These are phyloP conservation scores for Oligia fasciuncula DNA, from an alignment of 2,888 invertebrate genomes.

Conservation along the genomic window DNA sequence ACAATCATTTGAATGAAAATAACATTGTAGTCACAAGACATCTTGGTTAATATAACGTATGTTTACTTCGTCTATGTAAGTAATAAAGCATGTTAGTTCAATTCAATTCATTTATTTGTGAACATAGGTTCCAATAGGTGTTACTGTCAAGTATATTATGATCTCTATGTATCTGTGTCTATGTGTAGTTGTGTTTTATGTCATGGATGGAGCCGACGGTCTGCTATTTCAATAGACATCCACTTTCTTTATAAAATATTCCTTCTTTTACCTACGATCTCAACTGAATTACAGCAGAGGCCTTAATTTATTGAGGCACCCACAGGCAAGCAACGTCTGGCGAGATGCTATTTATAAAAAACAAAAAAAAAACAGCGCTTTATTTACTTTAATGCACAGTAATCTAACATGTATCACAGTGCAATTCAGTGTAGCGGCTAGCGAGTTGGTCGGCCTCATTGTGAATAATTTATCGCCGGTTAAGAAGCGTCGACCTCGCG, in stretches of 20 bases:
- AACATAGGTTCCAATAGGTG: too few species aligned
- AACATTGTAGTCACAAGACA: constrained; percentile 11
- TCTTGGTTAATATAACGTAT: background rate
- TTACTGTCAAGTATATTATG: too few species aligned
- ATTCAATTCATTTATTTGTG: too few species aligned
- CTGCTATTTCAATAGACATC: background rate
- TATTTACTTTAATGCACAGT: constrained; percentile 18
- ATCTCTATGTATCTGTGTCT: too few species aligned
- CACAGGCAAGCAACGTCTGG: background rate
- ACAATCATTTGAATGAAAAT: constrained; percentile 15
- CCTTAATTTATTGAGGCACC: background rate
- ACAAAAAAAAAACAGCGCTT: background rate
- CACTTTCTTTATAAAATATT: background rate
- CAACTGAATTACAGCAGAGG: background rate
- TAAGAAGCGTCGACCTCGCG: constrained; percentile 67
- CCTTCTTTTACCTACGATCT: background rate
- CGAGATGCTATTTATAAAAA: background rate
- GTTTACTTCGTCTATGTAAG: background rate
- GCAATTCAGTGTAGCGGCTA: constrained; percentile 37
- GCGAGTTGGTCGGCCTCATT: constrained; percentile 56
- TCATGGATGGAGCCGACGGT: background rate
- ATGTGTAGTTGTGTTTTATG: background rate
- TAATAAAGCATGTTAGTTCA: too few species aligned
- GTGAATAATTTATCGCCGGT: constrained; percentile 52
- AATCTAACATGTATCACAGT: constrained; percentile 10